Evolutionary conservation across 2,113 vertebrate species (phyloP), one percentile per base, ranked within the genome.

Genomic region (Dicaeum eximium): DNA sequence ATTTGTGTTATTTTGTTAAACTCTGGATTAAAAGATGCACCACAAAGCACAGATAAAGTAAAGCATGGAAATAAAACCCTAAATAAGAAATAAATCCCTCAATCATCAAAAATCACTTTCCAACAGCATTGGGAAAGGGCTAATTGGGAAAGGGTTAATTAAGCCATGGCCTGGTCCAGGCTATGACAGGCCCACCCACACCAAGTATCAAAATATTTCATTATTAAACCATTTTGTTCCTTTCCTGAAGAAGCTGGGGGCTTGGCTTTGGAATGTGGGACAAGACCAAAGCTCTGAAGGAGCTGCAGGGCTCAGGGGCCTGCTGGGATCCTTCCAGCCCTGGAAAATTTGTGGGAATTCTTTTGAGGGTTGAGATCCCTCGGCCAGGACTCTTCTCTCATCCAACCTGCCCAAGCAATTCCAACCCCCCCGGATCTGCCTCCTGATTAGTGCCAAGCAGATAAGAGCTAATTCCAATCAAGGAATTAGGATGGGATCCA

Each of bases 401-500:
- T 5, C 58, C 15, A 3, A 20, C 23, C 37, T 48, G 30, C 73
- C 61, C 67, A 25, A 33, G 45, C 40, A 6, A 40, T 15, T 60
- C 25, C 81, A 53, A 15, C 56, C 25, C n/a, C 47, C 45, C 10
- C 2, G 8, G 27, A 20, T 60, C 70, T 33, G 44, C 23, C 74
- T 44, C n/a, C 69, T 19, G 37, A 88, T 93, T 9, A 90, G 58
- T 5, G 25, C 13, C 22, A 54, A 69, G 64, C 64, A 30, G 58
- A 45, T 83, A 3, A 90, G 77, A 73, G 61, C 54, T 31, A 88
- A 71, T 94, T 62, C 89, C 80, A 80, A 89, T 89, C 82, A 89
- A 66, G 77, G 79, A 60, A 86, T 80, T 86, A 80, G 74, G 64
- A 58, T 42, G 72, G 74, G 35, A 71, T 78, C 83, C 67, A 92